Base-by-base conservation (phyloP, 1,140 invertebrate genomes). In the Macrobrachium rosenbergii region DNA sequence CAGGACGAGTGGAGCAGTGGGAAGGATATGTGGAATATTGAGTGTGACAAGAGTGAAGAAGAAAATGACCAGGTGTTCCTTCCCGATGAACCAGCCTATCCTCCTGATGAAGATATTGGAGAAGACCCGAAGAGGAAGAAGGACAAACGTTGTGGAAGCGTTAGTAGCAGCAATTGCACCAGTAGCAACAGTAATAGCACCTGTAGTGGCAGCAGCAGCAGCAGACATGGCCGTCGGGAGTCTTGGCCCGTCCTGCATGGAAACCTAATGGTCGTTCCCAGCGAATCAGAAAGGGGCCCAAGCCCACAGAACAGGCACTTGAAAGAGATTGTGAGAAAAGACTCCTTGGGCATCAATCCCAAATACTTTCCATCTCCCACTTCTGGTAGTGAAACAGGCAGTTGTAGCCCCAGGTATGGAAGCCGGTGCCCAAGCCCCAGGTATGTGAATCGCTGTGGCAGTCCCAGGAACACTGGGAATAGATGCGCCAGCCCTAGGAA, bases 31-130 rank as follows among this genome's bases (percentile, higher is more conserved):
- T 87, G 85, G 85, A 87, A 87, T 69, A 87, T 87, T 12, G 85
- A 87, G 23, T 80, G 85, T 52, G 85, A 87, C 69, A 87, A 82
- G 79, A 87, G 85, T 45, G 85, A 87, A 37, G 85, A 87, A 28
- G 85, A 87, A n/a, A 87, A 87, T 58, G 85, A 87, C 43, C 85
- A 87, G 67, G 85, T 87, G 3, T 87, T 87, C 37, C 23, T 87
- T 28, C 79, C 76, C 11, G 85, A 87, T 60, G 85, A 81, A 10
- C 23, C 67, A 5, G 16, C 16, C 28, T 23, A 21, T 6, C 19
- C 52, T n/a, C 7, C 67, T 6, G 28, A 21, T 58, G 37, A 67
- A 11, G 69, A 72, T 5, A 14, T n/a, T 7, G 17, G 2, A n/a
- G 69, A 72, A 5, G n/a, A 72, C 6, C 21, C 28, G 23, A 72